Base-by-base conservation (phyloP, 2,113 vertebrate genomes). In the Dolichallabes microphthalmus region DNA sequence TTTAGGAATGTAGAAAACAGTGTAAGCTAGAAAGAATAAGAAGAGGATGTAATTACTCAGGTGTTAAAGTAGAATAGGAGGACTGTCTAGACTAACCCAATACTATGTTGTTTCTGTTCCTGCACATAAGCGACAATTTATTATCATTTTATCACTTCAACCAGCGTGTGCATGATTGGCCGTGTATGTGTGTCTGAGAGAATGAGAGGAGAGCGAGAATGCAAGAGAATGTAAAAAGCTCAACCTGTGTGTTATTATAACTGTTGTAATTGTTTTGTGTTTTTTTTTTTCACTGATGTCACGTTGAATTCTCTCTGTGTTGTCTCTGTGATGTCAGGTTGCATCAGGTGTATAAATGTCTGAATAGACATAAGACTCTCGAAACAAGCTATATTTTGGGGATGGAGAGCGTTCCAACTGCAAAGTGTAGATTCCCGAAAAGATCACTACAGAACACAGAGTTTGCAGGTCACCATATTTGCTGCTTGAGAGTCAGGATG, bases 401-500 rank as follows among this genome's bases (percentile, higher is more conserved):
- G 57, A 66, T 73, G 52, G 30, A 66, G 80, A 78, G 79, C 63
- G 32, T 85, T 86, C 60, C 71, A 83, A 80, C 66, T 86, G 80
- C 83, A 76, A 83, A 76, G 73, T 20, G 30, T 85, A 52, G 75
- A 85, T 85, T 53, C 27, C 27, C 57, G 50, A 85, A 82, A 84
- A 58, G 50, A 84, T 86, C 78, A 77, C 74, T 82, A 83, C 78
- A 86, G 89, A 86, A 82, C 25, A 39, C 69, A 52, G 71, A 76
- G 69, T 61, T 84, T 87, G 86, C 45, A 85, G 82, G 91, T 85
- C 83, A 88, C 88, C 88, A 90, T 90, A 92, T 90, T 91, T 94
- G 93, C 93, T 94, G 94, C 92, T 94, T 93, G 85, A 93, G 82
- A 89, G 90, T 90, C 85, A 89, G 90, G 84, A 52, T 84, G 85